A percentile compares a stretch with the other conserved stretches of the same genome.
Conservation (phyloP, 2,113 vertebrate species). For the Pungitius pungitius region DNA sequence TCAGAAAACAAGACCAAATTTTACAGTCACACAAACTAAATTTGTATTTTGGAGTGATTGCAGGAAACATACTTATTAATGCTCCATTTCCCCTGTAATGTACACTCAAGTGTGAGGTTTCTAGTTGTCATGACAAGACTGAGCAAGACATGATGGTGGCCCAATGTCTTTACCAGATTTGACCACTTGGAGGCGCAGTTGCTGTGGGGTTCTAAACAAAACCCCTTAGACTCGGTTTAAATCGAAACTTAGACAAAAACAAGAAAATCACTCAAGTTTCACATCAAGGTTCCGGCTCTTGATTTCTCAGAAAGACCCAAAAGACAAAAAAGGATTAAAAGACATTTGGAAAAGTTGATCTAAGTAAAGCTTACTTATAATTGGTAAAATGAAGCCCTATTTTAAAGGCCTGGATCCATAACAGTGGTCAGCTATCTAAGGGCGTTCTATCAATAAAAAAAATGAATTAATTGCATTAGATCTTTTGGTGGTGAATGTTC, state of each 20-base stretch:
- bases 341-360: conserved; percentile 59
- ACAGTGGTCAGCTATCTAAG: not conserved
- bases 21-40: not conserved
- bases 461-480: conserved; percentile 24
- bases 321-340: conserved; percentile 60
- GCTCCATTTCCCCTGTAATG: not conserved
- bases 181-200: conserved; percentile 58
- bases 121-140: not conserved
- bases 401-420: conserved; percentile 28
- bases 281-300: conserved; percentile 40
- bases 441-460: conserved; percentile 25
- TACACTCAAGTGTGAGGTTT: not conserved
- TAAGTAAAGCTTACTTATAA: conserved; percentile 53
- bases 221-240: not conserved
- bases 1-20: not conserved
- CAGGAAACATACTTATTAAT: not conserved
- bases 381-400: conserved; percentile 45
- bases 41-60: not conserved
- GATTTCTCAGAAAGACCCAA: conserved; percentile 54
- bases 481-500: not conserved
- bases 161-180: not conserved
- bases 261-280: conserved; percentile 20
- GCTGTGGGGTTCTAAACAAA: conserved; percentile 24
- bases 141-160: not conserved
- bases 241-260: conserved; percentile 12